Evolutionary conservation across 1,140 invertebrate genomes (phyloP), one percentile per base, ranked within the genome.

Genomic region (Pseudomyrmex sp.): DNA sequence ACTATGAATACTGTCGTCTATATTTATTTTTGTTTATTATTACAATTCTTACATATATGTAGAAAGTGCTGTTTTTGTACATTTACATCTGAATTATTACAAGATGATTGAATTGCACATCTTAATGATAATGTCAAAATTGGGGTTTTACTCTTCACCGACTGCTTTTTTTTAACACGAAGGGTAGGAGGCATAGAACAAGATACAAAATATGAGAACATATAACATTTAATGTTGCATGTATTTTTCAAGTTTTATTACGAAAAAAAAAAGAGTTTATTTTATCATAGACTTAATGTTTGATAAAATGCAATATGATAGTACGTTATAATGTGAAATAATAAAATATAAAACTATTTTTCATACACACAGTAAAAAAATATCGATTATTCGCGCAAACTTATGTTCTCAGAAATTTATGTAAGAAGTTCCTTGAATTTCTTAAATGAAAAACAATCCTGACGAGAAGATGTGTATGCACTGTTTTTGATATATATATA

Each of bases 341-440:
- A 35, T n/a, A n/a, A n/a, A n/a, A n/a, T 44, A 58, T 2, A 13
- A 73, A 58, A 8, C 8, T 73, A 44, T 59, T 73, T 73, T 73
- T 9, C 56, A 0, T 35, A 35, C 35, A 35, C 5, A 35, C 35
- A 35, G 35, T 35, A 35, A 44, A 13, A 73, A 73, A 59, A 56
- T 73, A n/a, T 52, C 20, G 26, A 69, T 59, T 59, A 20, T 69
- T 4, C 0, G 35, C 7, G 15, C 35, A 35, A 2, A 56, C 20
- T 44, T 44, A 35, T 20, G 44, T 10, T 5, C n/a, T 15, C 8
- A 20, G 20, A 44, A 20, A 23, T 61, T 73, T 10, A 15, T 20
- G 9, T 23, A 74, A 52, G 20, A 54, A 61, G 1, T 46, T 23
- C n/a, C 3, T 2, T 46, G 46, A 61, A 61, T 74, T 74, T 73